Percentiles rank a stretch among this genome's conserved stretches.
These are phyloP conservation scores for Lophius piscatorius DNA, from an alignment of 2,113 vertebrate species.

Conservation along the genomic window DNA sequence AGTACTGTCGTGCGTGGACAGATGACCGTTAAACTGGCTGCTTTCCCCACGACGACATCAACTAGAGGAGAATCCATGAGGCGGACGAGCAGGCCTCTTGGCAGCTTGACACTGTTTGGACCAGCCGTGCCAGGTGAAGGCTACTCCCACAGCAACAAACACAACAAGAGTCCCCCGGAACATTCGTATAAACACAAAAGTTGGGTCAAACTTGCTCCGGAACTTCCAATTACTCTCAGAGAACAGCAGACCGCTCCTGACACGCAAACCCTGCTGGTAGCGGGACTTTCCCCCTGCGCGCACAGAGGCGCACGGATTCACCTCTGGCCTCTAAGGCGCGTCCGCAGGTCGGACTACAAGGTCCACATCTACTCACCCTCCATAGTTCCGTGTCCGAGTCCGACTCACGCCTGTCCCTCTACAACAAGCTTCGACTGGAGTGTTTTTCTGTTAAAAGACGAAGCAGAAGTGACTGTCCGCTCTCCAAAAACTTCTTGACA, in stretches of 20 bases:
- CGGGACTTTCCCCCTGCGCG: conserved; percentile 71
- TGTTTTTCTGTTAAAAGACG: conserved; percentile 8
- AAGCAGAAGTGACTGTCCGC: neutral
- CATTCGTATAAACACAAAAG: neutral
- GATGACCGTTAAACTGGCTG: too few relatives aligned
- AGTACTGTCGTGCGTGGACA: too few relatives aligned
- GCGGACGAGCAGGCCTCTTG: conserved; percentile 40
- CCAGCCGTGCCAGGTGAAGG: conserved; percentile 6
- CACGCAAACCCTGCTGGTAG: conserved; percentile 26
- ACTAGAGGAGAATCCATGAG: too few relatives aligned
- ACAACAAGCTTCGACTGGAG: neutral
- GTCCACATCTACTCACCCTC: conserved; percentile 61
- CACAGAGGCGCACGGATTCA: conserved; percentile 53
- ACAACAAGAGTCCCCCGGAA: rapidly evolving
- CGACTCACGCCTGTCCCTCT: conserved; percentile 6
- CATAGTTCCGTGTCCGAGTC: conserved; percentile 61
- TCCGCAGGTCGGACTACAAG: neutral
- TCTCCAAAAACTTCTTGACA: conserved; percentile 57
- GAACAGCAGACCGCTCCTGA: conserved; percentile 36
- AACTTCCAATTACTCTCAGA: neutral
- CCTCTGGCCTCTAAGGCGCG: neutral
- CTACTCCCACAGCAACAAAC: neutral
- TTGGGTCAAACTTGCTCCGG: too few relatives aligned
- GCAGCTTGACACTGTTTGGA: conserved; percentile 8
- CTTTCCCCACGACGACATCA: too few relatives aligned